Base-by-base conservation (phyloP, 2,113 vertebrate genomes). In the Toxostoma redivivum region DNA sequence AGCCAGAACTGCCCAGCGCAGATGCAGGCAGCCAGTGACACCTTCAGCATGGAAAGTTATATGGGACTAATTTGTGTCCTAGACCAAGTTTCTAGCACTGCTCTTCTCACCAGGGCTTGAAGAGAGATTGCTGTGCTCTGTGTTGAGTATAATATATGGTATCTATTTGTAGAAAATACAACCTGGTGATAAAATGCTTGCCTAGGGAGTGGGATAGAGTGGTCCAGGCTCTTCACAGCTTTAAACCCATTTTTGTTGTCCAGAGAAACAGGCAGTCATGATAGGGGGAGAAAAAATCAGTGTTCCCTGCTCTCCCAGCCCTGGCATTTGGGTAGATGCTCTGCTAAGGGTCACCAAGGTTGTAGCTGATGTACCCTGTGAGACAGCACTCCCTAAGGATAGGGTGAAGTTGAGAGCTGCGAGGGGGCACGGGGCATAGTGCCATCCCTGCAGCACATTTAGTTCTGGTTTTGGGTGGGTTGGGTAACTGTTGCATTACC, bases 111-210 rank as follows among this genome's bases (percentile, higher is more conserved):
- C 31, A 48, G 44, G 40, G 58, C 67, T 73, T 62, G 58, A 56
- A 70, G 79, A 86, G 54, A 48, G 47, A 62, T 90, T 62, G 38
- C 50, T 69, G 42, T 77, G 30, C 74, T 65, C 60, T 61, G 57
- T 30, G 7, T 57, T 77, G 62, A 78, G 54, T 83, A 14, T 38
- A 94, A 85, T 61, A 38, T 44, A 85, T 38, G 19, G 44, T 60
- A 74, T 87, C 57, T 86, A 57, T 92, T 79, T 87, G 69, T 60
- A 69, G 88, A 69, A 95, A 91, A 91, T 92, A 87, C 73, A 85
- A 4, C 50, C 67, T 66, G 47, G 60, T 70, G 82, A 80, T 81
- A 81, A 94, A 83, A 93, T 77, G 42, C 64, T 86, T 71, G 67
- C 60, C 80, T 48, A 54, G 35, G 42, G 61, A 81, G 64, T 60